phyloP scores from a whole-genome alignment of 2,888 invertebrate species.

The Escarpia spicata region DNA sequence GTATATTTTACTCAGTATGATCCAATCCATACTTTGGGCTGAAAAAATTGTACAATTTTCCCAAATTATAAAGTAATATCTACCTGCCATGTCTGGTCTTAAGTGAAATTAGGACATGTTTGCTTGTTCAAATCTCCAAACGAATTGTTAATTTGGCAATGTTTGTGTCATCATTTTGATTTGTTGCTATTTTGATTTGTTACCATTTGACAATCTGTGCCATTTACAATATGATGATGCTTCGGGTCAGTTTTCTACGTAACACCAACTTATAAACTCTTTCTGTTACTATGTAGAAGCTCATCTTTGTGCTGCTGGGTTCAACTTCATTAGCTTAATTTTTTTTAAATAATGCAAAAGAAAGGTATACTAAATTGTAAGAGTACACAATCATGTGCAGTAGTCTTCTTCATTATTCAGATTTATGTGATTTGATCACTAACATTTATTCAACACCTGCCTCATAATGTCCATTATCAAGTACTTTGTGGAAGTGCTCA shows the following conservation, averaged over 20 bases:
- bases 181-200: conserved; percentile 6
- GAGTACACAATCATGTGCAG: not conserved
- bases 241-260: not conserved
- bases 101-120: too few relatives aligned
- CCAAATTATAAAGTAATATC: too few relatives aligned
- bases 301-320: not conserved
- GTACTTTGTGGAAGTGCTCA: not conserved
- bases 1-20: too few relatives aligned
- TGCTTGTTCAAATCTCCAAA: too few relatives aligned
- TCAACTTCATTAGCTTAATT: not conserved
- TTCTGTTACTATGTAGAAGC: not conserved
- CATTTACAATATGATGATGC: not conserved
- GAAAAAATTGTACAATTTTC: too few relatives aligned
- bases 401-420: too few relatives aligned
- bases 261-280: not conserved
- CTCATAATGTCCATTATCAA: not conserved
- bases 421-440: not conserved
- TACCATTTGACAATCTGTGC: not conserved
- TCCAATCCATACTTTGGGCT: too few relatives aligned
- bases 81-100: too few relatives aligned
- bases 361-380: not conserved
- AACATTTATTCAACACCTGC: not conserved
- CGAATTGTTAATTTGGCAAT: not conserved
- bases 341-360: conserved; percentile 1
- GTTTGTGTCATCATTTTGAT: not conserved